Evolutionary conservation across 2,888 invertebrate species (phyloP).

Genomic region (Drosophila kokeensis): DNA sequence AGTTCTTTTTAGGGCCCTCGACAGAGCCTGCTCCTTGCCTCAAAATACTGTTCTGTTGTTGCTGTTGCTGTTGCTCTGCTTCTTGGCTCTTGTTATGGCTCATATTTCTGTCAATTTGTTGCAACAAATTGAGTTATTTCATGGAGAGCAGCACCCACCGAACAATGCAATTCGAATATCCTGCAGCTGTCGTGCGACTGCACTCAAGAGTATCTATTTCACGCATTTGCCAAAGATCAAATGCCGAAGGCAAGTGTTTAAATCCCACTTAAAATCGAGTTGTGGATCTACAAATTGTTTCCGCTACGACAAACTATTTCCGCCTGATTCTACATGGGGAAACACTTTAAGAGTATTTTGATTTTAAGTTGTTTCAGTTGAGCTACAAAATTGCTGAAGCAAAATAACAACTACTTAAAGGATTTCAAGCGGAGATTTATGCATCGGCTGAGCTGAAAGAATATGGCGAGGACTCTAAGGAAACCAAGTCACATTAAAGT

Average conservation of each 20-base stretch:
- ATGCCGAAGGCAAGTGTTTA: constrained; percentile 55
- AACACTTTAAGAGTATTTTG: constrained; percentile 12
- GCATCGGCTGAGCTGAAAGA: background rate
- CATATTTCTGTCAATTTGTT: constrained; percentile 80
- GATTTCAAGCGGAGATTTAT: constrained; percentile 4
- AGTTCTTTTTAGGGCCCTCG: constrained; percentile 36
- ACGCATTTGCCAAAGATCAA: constrained; percentile 72
- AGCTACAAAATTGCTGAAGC: constrained; percentile 1
- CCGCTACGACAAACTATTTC: constrained; percentile 46
- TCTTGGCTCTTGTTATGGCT: constrained; percentile 29
- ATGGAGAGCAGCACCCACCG: constrained; percentile 17
- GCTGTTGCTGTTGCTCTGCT: background rate
- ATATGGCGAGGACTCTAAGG: background rate
- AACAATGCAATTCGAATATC: constrained; percentile 38
- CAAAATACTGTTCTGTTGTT: background rate
- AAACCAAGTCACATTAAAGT: background rate
- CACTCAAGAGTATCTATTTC: constrained; percentile 75
- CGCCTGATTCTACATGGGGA: constrained; percentile 16
- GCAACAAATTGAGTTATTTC: constrained; percentile 73
- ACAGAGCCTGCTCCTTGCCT: constrained; percentile 2
- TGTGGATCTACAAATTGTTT: constrained; percentile 35
- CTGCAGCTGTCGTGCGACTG: constrained; percentile 48
- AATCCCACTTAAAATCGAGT: constrained; percentile 57
- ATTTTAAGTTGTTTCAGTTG: constrained; percentile 23
- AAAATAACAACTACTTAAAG: background rate